Base-by-base conservation (phyloP, 2,113 vertebrate genomes). In the Gymnogyps californianus region DNA sequence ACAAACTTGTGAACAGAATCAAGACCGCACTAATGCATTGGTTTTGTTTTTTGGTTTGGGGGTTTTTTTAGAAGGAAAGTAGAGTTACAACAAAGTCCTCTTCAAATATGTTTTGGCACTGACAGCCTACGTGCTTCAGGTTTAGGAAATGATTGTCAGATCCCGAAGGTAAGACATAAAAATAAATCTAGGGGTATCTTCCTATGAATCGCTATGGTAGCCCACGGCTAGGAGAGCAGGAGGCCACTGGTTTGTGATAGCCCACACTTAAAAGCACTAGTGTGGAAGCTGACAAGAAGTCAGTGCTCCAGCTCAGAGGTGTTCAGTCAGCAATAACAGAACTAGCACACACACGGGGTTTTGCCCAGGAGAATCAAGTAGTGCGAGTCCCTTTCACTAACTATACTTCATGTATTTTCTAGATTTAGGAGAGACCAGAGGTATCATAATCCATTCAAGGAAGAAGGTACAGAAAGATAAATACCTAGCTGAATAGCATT, bases 321-420 rank as follows among this genome's bases (percentile, higher is more conserved):
- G 17, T 58, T 75, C 8, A 28, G 26, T 34, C 69, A 62, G 32
- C 72, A 74, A 0, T 3, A 86, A 46, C 18, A 81, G 46, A 67
- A 40, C 42, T 13, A 19, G 22, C 7, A 28, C 1, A 13, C 14
- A 16, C 42, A 9, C 0, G 0, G 8, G 6, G 25, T 22, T 72
- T 36, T 32, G 51, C 29, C 47, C 77, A 58, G 42, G 25, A 62
- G 15, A 62, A 74, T 11, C 31, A 54, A 62, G 34, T 1, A 69
- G 29, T 7, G 0, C 0, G 0, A 71, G 24, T 9, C 15, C 62
- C 61, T 31, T 64, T 55, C 25, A 21, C 21, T 34, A 3, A 26
- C 11, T 1, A 12, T 14, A 13, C 12, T 16, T 20, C 13, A 9
- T 1, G 4, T 11, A 5, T 66, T 44, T 59, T 67, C 61, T 42